Evolutionary conservation across 2,113 vertebrate species (phyloP).

Genomic region (Raja brachyura): DNA sequence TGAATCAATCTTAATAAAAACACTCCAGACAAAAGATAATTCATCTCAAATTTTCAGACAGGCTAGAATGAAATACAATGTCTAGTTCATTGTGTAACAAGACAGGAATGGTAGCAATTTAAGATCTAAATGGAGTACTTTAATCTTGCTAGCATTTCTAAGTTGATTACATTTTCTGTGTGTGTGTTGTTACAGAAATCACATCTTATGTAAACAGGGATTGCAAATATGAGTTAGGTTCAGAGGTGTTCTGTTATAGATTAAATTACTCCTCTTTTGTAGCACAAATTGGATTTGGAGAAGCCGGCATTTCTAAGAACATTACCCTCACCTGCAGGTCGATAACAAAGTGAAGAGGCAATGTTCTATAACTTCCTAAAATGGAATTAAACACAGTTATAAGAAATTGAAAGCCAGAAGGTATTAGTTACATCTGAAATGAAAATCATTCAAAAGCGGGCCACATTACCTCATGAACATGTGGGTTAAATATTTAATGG

Average conservation of each 20-base stretch:
- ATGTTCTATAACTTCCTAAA: not conserved
- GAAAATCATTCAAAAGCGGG: not conserved
- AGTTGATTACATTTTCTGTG: conserved; percentile 2
- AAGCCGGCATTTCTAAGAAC: conserved; percentile 21
- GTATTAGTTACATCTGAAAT: conserved; percentile 19
- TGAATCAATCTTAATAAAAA: conserved; percentile 19
- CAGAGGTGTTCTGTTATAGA: not conserved
- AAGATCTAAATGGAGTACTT: conserved; percentile 10
- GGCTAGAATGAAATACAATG: not conserved
- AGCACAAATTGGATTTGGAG: conserved; percentile 28
- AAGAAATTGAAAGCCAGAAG: conserved; percentile 23
- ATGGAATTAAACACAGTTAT: not conserved
- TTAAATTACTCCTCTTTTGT: conserved; percentile 11
- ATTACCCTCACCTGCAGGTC: conserved; percentile 27
- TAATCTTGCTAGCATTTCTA: not conserved
- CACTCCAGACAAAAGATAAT: conserved; percentile 5
- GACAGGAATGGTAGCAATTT: conserved; percentile 9
- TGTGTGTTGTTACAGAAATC: not conserved
- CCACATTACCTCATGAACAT: not conserved
- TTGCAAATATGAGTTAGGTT: conserved; percentile 10
- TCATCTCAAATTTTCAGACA: not conserved
- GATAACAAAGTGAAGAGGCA: conserved; percentile 14
- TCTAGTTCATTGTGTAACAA: not conserved
- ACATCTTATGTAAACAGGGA: not conserved
- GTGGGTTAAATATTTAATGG: not conserved